phyloP scores from a whole-genome alignment of 2,113 vertebrate genomes.

The Conger conger region DNA sequence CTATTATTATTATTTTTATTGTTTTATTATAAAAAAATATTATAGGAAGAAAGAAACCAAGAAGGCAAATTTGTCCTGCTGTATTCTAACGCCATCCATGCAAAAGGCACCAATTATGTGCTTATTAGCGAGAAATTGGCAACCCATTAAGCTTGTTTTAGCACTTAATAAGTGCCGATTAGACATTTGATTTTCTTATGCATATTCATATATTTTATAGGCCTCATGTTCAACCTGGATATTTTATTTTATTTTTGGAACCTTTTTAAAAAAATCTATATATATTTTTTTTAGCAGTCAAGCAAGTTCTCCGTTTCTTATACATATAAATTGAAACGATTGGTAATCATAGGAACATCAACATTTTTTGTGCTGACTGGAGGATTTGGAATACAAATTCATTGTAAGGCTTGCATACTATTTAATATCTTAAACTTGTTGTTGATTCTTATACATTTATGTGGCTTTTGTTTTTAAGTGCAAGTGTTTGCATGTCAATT shows the following conservation, averaged over 20 bases:
- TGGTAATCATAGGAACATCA: too few relatives aligned
- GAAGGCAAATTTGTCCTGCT: slow-evolving; percentile 36
- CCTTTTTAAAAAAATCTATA: too few relatives aligned
- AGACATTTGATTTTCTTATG: not conserved
- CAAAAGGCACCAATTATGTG: not conserved
- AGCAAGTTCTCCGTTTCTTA: not conserved
- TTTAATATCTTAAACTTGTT: not conserved
- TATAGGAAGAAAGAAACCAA: too few relatives aligned
- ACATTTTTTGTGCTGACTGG: not conserved
- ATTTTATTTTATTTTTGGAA: not conserved
- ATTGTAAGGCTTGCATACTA: not conserved
- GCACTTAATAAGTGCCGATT: not conserved
- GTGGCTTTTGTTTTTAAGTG: not conserved
- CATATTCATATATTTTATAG: not conserved
- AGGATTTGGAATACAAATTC: not conserved
- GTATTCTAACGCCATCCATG: slow-evolving; percentile 43
- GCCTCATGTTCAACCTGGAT: not conserved
- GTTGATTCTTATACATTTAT: not conserved
- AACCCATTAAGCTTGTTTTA: not conserved
- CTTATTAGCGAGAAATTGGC: not conserved
- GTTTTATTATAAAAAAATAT: not conserved
- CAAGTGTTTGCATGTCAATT: not conserved
- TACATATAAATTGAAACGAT: not conserved
- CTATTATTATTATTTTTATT: not conserved
- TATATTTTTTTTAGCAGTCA: not conserved